Evolutionary conservation across 2,797 vertebrate genomes (phyloP), one percentile per base, ranked within the genome.

Genomic region (Sebastes steindachneri): DNA sequence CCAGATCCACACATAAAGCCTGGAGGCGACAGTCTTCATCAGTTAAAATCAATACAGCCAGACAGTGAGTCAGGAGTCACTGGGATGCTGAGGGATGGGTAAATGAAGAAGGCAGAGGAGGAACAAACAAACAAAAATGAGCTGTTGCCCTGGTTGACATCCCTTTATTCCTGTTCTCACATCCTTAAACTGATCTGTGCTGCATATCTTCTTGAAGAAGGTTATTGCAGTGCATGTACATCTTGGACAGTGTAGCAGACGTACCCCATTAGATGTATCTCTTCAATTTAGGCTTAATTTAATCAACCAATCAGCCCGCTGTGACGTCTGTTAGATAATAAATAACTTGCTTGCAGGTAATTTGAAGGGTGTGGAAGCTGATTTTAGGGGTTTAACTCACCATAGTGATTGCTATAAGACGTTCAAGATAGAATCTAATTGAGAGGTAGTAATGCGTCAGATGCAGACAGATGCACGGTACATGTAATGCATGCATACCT

Each of bases 261-360:
- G 64, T 79, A 8, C 29, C 9, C 79, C 21, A 77, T 77, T 78
- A 41, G 35, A 63, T 37, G 21, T 28, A 48, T 33, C n/a, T 54
- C 68, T 9, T 15, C 28, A 37, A 14, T 23, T 2, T n/a, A 54
- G 53, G 35, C 63, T 54, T 73, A 76, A 88, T 85, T 60, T 70
- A 5, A 86, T 87, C 35, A 80, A 70, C 64, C 70, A 80, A 66
- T 80, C 55, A 77, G 26, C 51, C 23, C 4, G 7, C 48, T 64
- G 48, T 90, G 70, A 90, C 69, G n/a, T 87, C 80, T 68, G 63
- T 62, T 1, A 7, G 62, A 75, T 83, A 66, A 87, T 80, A 62
- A 69, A 67, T 81, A 60, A 65, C 25, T 82, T 48, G 28, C 57
- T 70, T 78, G 29, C 58, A 64, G 29, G 26, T 73, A 55, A 84